Conservation (phyloP, 2,113 vertebrate species). For the Corydoras sp. region DNA sequence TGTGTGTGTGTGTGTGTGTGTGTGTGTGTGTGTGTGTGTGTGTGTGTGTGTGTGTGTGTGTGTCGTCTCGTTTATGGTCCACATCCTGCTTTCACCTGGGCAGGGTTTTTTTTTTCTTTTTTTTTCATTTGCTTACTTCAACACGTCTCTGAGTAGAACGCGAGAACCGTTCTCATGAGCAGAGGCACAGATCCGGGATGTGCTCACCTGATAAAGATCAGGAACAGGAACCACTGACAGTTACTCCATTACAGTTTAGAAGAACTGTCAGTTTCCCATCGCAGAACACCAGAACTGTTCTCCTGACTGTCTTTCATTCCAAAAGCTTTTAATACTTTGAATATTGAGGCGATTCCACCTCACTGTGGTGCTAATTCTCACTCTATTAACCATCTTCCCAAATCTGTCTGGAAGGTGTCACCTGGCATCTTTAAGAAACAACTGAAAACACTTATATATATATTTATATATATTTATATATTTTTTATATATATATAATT, state of each 20-base stretch:
- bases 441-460: too few relatives aligned
- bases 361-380: too few relatives aligned
- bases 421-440: too few relatives aligned
- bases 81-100: conserved; percentile 16
- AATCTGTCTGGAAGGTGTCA: too few relatives aligned
- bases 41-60: not conserved
- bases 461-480: too few relatives aligned
- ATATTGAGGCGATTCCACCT: too few relatives aligned
- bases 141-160: conserved; percentile 4
- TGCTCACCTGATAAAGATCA: not conserved
- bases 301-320: too few relatives aligned
- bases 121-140: conserved; percentile 13
- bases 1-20: conserved; percentile 2
- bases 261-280: not conserved
- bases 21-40: not conserved
- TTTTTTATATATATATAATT: too few relatives aligned
- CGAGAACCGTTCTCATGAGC: not conserved
- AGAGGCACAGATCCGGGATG: conserved; percentile 6
- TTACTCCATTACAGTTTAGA: not conserved
- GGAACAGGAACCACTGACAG: not conserved
- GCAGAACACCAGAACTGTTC: too few relatives aligned
- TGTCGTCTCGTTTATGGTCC: conserved; percentile 19
- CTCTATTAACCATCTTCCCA: too few relatives aligned
- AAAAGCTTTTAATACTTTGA: too few relatives aligned
- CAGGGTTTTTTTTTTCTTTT: not conserved